phyloP scores from a whole-genome alignment of 1,140 invertebrate species.

The Dinothrombium tinctorium region DNA sequence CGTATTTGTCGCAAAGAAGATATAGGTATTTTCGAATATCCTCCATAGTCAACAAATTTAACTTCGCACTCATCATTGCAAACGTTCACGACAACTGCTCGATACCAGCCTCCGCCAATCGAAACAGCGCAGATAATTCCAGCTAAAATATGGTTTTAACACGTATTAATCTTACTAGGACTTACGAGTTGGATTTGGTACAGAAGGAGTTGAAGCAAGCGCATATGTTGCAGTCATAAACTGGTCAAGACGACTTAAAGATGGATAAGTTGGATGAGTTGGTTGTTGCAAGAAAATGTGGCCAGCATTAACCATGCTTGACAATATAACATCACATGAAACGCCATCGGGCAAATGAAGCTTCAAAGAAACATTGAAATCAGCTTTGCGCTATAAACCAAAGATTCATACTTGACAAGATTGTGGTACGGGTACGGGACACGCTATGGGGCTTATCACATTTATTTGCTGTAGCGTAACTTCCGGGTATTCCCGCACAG shows the following conservation, averaged over 20 bases:
- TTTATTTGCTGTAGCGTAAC: slow-evolving; percentile 51
- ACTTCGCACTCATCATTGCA: slow-evolving; percentile 37
- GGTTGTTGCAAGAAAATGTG: slow-evolving; percentile 82
- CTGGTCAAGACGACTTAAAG: slow-evolving; percentile 45
- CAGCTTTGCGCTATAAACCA: slow-evolving; percentile 3
- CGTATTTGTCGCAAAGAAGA: slow-evolving; percentile 51
- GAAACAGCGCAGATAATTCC: slow-evolving; percentile 69
- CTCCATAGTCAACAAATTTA: slow-evolving; percentile 79
- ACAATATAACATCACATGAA: slow-evolving; percentile 73
- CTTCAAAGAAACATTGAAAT: slow-evolving; percentile 26
- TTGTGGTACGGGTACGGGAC: slow-evolving; percentile 26
- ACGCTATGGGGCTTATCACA: slow-evolving; percentile 18
- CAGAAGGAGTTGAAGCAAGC: slow-evolving; percentile 23
- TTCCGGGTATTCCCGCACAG: slow-evolving; percentile 44
- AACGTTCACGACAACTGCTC: slow-evolving; percentile 48
- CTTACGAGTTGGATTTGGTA: slow-evolving; percentile 21
- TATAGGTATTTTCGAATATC: slow-evolving; percentile 50
- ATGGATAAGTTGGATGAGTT: slow-evolving; percentile 66
- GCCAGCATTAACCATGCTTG: slow-evolving; percentile 50
- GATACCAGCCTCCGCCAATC: slow-evolving; percentile 57
- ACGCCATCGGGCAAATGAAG: slow-evolving; percentile 62
- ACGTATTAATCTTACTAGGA: too few relatives aligned
- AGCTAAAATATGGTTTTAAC: slow-evolving; percentile 31
- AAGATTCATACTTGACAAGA: slow-evolving; percentile 34
- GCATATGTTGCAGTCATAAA: slow-evolving; percentile 28